Conservation (phyloP, 2,113 vertebrate species). For the Dasyurus viverrinus region DNA sequence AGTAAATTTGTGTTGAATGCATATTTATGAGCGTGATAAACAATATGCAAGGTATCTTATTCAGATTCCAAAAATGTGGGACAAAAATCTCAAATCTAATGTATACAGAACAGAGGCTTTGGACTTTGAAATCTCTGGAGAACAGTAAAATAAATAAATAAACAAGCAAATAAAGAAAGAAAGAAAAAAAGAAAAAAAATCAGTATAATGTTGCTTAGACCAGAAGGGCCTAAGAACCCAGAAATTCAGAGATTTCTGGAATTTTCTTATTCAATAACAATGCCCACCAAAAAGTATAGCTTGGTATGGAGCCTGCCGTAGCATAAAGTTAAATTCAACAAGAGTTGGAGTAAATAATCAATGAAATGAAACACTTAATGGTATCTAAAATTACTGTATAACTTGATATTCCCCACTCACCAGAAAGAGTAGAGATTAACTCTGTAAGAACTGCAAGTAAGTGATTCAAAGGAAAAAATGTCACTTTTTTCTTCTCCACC, state of each 20-base stretch:
- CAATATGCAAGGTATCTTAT: not conserved
- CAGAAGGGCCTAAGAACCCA: no score
- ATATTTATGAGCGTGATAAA: not conserved
- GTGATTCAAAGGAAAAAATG: not conserved
- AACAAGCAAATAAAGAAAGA: no score
- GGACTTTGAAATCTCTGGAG: no score
- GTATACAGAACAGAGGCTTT: not conserved
- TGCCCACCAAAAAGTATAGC: no score
- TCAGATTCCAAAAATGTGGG: not conserved
- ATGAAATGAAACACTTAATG: not conserved
- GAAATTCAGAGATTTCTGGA: no score
- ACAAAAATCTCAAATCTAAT: not conserved
- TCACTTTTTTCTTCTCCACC: not conserved
- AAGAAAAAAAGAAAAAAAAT: no score
- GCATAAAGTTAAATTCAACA: not conserved
- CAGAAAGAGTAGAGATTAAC: not conserved
- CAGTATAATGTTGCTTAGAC: no score
- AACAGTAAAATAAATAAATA: not conserved
- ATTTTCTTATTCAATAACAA: no score
- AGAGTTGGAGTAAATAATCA: not conserved
- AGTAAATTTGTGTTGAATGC: not conserved
- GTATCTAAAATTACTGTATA: not conserved
- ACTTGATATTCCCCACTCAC: not conserved
- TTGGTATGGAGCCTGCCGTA: no score
- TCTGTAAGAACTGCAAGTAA: not conserved